Evolutionary conservation across 2,888 invertebrate species (phyloP).

Genomic region (Leptopterna dolabrata): DNA sequence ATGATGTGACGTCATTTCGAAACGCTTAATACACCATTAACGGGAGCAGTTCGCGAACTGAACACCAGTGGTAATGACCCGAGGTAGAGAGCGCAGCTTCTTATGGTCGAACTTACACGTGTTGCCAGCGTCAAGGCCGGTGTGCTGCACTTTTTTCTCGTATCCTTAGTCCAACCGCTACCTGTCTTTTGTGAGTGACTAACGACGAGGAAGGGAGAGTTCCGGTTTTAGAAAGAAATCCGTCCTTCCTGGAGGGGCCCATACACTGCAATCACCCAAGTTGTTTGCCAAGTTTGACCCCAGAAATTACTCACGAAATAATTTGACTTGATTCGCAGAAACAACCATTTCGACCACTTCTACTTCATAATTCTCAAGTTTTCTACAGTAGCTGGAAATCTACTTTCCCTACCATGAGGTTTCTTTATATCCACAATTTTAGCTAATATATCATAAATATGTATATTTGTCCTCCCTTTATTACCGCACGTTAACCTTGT

Average conservation of each 20-base stretch:
- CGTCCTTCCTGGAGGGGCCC: background rate
- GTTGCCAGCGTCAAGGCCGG: background rate
- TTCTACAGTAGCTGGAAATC: too few relatives aligned
- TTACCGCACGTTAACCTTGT: too few relatives aligned
- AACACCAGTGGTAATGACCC: background rate
- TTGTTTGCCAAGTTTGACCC: too few relatives aligned
- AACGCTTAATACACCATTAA: slow-evolving; percentile 33
- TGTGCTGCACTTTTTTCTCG: background rate
- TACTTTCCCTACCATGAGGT: too few relatives aligned
- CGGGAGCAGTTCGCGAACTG: background rate
- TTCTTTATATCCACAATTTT: too few relatives aligned
- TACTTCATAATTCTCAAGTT: too few relatives aligned
- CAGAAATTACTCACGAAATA: too few relatives aligned
- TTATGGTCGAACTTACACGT: background rate
- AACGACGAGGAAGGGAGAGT: background rate
- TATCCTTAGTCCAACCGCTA: background rate
- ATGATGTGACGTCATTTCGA: slow-evolving; percentile 15
- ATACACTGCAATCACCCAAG: too few relatives aligned
- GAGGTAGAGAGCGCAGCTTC: slow-evolving; percentile 10
- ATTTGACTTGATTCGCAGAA: too few relatives aligned
- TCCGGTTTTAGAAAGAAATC: background rate
- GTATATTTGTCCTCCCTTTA: too few relatives aligned
- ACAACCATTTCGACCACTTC: too few relatives aligned
- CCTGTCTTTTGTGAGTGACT: background rate
- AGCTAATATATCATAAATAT: too few relatives aligned